A percentile compares a stretch with the other conserved stretches of the same genome.
Evolutionary conservation across 30 jellyfish, hydroid and myxozoan genomes (phyloP).

Genomic region (Pelagia noctiluca): DNA sequence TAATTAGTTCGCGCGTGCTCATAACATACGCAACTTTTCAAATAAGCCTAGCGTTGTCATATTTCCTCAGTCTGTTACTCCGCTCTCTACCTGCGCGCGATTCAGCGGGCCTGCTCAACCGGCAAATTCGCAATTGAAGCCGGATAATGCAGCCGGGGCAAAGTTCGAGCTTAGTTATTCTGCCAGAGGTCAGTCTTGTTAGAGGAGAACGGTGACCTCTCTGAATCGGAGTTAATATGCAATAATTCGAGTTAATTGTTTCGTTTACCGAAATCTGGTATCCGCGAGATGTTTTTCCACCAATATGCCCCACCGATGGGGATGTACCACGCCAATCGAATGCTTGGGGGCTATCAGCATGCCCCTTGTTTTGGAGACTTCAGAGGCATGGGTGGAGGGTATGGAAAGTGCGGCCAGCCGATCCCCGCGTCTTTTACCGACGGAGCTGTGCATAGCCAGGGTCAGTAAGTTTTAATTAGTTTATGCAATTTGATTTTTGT

Average conservation of each 20-base stretch:
- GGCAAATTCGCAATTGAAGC: slow-evolving; percentile 38
- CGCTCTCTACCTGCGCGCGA: slow-evolving; percentile 49
- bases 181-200: slow-evolving; percentile 43
- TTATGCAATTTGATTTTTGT: background rate
- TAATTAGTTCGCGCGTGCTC: slow-evolving; percentile 32
- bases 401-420: slow-evolving; percentile 19
- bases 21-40: slow-evolving; percentile 47
- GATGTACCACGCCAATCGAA: slow-evolving; percentile 15
- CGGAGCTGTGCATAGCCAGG: slow-evolving; percentile 19
- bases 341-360: slow-evolving; percentile 26
- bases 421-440: slow-evolving; percentile 64
- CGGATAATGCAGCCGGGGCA: slow-evolving; percentile 11
- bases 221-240: slow-evolving; percentile 28
- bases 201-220: slow-evolving; percentile 41
- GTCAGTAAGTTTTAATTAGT: slow-evolving; percentile 27
- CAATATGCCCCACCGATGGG: slow-evolving; percentile 24
- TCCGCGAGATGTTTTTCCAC: slow-evolving; percentile 37
- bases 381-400: slow-evolving; percentile 2
- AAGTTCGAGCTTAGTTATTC: slow-evolving; percentile 27
- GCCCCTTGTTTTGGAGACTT: slow-evolving; percentile 19
- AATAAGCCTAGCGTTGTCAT: slow-evolving; percentile 62
- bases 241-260: slow-evolving; percentile 51
- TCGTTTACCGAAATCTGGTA: background rate
- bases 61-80: slow-evolving; percentile 37
- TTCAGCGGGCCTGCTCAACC: slow-evolving; percentile 60